Base-by-base conservation (phyloP, 2,113 vertebrate genomes). In the Stercorarius parasiticus region DNA sequence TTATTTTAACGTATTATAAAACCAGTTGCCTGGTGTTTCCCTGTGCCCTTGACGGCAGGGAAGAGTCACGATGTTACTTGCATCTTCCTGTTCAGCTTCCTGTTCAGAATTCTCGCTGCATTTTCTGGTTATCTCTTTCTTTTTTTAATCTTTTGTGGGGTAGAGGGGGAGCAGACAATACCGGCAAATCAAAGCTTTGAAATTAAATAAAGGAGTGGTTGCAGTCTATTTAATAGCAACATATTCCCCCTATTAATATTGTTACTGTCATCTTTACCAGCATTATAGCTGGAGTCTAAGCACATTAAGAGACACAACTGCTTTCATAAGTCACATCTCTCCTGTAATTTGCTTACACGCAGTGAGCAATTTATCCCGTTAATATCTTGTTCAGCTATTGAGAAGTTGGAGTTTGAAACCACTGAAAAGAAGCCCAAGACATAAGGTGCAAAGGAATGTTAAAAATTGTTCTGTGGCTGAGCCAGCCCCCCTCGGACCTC, bases 371-470 rank as follows among this genome's bases (percentile, higher is more conserved):
- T 86, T 83, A 80, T 92, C 61, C 69, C 38, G 5, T 80, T 96
- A 93, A 87, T 91, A 73, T 71, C 86, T 90, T 86, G n/a, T 55
- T 92, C 72, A 36, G 56, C 66, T 88, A 74, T 93, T 78, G 86
- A 92, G 69, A 86, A 95, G 47, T 16, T 11, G 15, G 72, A 90
- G n/a, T 78, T 64, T 55, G 80, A 90, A 96, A 86, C 43, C 72
- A 83, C 80, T 71, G 67, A 83, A 95, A 92, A 92, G 64, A 61
- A 88, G 18, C 25, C 69, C 36, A 74, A 84, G 56, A 50, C 47
- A 83, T 79, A 94, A 86, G 69, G 76, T 92, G 38, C 38, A 76
- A 78, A 95, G 43, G 65, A 94, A 95, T 88, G 82, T 50, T 73
- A 71, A 92, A 90, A 92, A 91, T 77, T 52, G 76, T 71, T 90